A percentile compares a stretch with the other conserved stretches of the same genome.
These are phyloP conservation scores for Aphidius ervi DNA, from an alignment of 1,140 invertebrate species.

Conservation along the genomic window DNA sequence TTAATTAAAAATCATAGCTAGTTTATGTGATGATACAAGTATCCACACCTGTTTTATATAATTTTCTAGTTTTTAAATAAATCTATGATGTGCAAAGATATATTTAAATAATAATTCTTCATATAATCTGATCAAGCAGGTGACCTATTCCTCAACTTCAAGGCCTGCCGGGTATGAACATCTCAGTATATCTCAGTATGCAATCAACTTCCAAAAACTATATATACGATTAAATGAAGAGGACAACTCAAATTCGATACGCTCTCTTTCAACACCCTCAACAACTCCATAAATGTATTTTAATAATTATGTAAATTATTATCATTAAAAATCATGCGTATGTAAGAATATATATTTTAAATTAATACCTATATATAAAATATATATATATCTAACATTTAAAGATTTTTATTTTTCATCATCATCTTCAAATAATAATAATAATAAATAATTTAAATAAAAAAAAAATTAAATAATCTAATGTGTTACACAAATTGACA, in stretches of 20 bases:
- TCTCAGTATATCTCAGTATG: conserved; percentile 1
- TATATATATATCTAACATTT: too few species aligned
- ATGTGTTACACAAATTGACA: background rate
- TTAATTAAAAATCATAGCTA: too few species aligned
- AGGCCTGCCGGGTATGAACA: conserved; percentile 3
- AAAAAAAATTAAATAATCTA: background rate
- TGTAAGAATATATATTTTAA: too few species aligned
- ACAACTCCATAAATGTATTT: conserved; percentile 5
- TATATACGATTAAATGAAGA: background rate
- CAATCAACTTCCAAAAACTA: background rate
- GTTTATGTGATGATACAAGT: too few species aligned
- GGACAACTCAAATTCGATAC: conserved; percentile 12
- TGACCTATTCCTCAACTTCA: conserved; percentile 16
- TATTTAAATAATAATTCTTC: conserved; percentile 6
- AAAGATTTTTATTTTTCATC: too few species aligned
- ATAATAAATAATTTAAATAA: background rate
- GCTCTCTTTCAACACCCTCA: conserved; percentile 13
- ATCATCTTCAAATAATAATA: too few species aligned
- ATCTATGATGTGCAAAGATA: conserved; percentile 7
- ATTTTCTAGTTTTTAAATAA: background rate
- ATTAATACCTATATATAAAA: too few species aligned
- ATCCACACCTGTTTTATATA: too few species aligned
- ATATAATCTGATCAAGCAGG: conserved; percentile 16
- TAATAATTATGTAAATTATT: conserved; percentile 13
- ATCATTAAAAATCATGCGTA: background rate